phyloP scores from a whole-genome alignment of 1,140 invertebrate species.

The Cyclargus thomasi region DNA sequence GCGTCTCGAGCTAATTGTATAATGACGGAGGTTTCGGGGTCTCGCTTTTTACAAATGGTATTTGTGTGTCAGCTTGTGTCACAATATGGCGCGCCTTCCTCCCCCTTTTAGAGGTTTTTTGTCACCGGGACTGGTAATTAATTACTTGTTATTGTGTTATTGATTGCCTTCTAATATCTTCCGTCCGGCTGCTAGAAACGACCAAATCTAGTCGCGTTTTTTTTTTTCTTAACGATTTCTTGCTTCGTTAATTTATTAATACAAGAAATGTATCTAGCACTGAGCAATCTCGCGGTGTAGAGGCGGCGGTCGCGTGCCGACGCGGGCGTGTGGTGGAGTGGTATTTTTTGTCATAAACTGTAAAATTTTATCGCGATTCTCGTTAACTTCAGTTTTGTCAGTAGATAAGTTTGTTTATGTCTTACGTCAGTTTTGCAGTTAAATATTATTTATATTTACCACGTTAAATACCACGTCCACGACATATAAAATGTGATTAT shows the following conservation, averaged over 20 bases:
- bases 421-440: not conserved
- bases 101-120: constrained; percentile 18
- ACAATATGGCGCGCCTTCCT: constrained; percentile 12
- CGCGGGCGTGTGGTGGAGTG: not conserved
- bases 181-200: not conserved
- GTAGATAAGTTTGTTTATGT: not conserved
- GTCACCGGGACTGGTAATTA: not conserved
- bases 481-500: too few relatives aligned
- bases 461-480: too few relatives aligned
- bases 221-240: too few relatives aligned
- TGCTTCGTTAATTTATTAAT: too few relatives aligned
- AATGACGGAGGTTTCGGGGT: constrained; percentile 20
- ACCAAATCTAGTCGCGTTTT: not conserved
- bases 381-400: not conserved
- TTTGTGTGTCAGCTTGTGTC: constrained; percentile 18
- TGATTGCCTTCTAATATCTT: not conserved
- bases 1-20: constrained; percentile 25
- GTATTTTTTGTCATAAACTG: not conserved
- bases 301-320: not conserved
- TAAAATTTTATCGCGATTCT: not conserved
- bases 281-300: not conserved
- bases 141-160: not conserved
- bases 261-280: too few relatives aligned
- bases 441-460: too few relatives aligned
- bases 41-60: constrained; percentile 12